Evolutionary conservation across 2,113 vertebrate species (phyloP).

Genomic region (Oreocharis arfaki): DNA sequence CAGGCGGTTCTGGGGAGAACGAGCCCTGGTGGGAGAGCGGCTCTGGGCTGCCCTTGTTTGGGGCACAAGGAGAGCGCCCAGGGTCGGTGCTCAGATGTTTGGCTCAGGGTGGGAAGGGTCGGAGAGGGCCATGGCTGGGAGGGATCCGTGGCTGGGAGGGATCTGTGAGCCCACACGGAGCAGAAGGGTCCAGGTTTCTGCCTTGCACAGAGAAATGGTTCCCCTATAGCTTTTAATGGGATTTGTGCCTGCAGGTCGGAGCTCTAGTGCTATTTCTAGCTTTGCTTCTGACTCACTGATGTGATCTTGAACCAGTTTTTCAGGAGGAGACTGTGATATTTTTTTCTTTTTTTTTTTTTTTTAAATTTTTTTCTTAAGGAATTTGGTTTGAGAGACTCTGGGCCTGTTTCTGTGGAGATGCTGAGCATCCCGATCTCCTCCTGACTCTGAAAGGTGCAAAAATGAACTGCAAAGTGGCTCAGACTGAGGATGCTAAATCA

Average conservation of each 20-base stretch:
- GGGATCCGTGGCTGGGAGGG: rapidly evolving
- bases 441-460: neutral
- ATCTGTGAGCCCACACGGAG: rapidly evolving
- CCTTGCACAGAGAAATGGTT: neutral
- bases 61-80: rapidly evolving
- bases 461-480: neutral
- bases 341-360: neutral
- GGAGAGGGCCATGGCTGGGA: rapidly evolving
- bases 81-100: neutral
- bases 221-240: conserved; percentile 31
- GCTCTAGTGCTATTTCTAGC: conserved; percentile 60
- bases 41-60: neutral
- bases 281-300: conserved; percentile 58
- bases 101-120: neutral
- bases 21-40: rapidly evolving
- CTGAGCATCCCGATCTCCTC: neutral
- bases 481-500: neutral
- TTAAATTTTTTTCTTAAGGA: neutral
- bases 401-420: neutral
- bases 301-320: conserved; percentile 63
- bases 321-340: conserved; percentile 32
- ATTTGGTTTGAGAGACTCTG: neutral
- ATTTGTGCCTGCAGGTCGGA: conserved; percentile 61
- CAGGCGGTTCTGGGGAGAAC: neutral
- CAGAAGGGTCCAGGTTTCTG: neutral